These are phyloP conservation scores for Coregonus ussuriensis DNA, from an alignment of 2,797 vertebrate species.

Conservation along the genomic window DNA sequence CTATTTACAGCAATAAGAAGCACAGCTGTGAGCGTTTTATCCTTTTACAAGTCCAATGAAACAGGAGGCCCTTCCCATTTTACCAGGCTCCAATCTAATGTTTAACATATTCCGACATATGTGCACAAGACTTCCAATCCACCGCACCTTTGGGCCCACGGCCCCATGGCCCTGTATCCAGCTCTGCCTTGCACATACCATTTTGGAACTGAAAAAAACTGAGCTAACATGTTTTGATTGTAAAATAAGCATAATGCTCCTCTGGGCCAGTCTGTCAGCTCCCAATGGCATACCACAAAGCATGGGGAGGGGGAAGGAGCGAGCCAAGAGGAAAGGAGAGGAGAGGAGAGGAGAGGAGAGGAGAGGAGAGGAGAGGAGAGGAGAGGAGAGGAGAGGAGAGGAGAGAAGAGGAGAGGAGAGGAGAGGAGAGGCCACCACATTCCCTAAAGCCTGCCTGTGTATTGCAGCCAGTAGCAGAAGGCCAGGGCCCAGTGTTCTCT, in stretches of 20 bases:
- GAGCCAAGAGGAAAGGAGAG: neutral
- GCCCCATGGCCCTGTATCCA: neutral
- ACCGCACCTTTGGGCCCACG: neutral
- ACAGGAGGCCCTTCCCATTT: neutral
- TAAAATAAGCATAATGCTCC: too few species aligned
- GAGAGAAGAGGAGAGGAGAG: constrained; percentile 32
- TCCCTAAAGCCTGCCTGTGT: constrained; percentile 22
- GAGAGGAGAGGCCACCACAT: constrained; percentile 46
- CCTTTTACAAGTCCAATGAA: neutral
- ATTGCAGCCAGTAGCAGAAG: constrained; percentile 70
- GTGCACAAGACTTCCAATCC: neutral
- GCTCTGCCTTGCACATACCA: neutral
- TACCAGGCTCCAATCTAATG: neutral
- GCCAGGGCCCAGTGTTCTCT: constrained; percentile 72
- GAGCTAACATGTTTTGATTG: too few species aligned
- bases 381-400: neutral
- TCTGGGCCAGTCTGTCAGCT: too few species aligned
- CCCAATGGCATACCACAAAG: too few species aligned
- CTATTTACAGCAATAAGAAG: neutral
- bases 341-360: neutral
- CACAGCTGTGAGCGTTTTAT: neutral
- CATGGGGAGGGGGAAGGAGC: too few species aligned
- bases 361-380: neutral
- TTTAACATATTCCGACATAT: neutral
- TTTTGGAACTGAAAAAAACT: too few species aligned